Evolutionary conservation across 2,797 vertebrate genomes (phyloP), one percentile per base, ranked within the genome.

Genomic region (Chaetodon trifasciatus): DNA sequence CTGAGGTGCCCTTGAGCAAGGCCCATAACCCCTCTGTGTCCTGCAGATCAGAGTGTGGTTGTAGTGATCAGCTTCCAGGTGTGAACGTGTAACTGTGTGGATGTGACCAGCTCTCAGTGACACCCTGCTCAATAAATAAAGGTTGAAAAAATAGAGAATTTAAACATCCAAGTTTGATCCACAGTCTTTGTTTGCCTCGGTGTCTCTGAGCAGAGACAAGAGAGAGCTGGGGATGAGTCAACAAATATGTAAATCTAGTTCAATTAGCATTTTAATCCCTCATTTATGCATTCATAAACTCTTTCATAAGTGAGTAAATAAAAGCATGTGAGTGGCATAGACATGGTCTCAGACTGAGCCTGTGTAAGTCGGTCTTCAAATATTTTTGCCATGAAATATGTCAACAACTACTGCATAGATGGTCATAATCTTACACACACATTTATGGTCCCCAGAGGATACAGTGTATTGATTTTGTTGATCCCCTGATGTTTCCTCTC

Each of bases 231-330:
- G 6, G 21, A 63, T 78, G 67, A 86, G 63, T 61, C 62, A 73
- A 67, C 63, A 82, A 73, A 66, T 70, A 76, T 81, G 78, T 57
- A 72, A 80, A 86, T 84, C 37, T 12, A n/a, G 49, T 75, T 66
- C 63, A 78, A 84, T 82, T 78, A 80, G 39, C 63, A 82, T 82
- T 69, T 79, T 72, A 84, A 78, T 86, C 42, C 28, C 37, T 74
- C 21, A 75, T 77, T 79, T 68, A 68, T 70, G 67, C 28, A 60
- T 74, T 74, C 62, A 72, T 67, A 66, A 67, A 44, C 49, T 81
- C 49, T 74, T 40, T 76, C 65, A 81, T 78, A 67, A 60, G 40
- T 50, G 60, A 64, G 56, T 63, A 44, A 74, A 82, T 69, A 60
- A 60, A 70, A 64, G 19, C 47, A 46, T 12, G 55, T 53, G 39